phyloP scores from a whole-genome alignment of 2,797 vertebrate species.

The Pantherophis alleghaniensis region DNA sequence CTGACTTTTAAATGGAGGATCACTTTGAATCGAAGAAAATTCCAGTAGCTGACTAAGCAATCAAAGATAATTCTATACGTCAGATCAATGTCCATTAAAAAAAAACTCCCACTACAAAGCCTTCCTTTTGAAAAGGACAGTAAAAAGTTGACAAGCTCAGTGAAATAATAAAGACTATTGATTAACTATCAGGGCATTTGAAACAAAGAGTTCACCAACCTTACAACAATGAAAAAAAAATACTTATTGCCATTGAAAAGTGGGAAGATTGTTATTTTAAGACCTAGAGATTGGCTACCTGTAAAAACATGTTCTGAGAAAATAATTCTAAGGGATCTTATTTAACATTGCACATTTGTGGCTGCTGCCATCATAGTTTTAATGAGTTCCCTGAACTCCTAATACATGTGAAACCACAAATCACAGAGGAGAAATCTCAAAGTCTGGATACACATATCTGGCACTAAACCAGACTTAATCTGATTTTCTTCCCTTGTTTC shows the following conservation, averaged over 20 bases:
- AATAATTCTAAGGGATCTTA: not conserved
- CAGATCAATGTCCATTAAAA: accelerated
- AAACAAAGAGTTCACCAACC: slow-evolving; percentile 29
- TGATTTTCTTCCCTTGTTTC: not conserved
- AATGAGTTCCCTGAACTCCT: not conserved
- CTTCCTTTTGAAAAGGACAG: slow-evolving; percentile 6
- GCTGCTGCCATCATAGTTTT: not conserved
- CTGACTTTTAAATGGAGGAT: not conserved
- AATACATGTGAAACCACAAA: not conserved
- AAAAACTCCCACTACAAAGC: not conserved
- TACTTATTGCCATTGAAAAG: not conserved
- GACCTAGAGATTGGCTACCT: not conserved
- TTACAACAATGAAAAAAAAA: slow-evolving; percentile 3
- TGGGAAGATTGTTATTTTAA: not conserved
- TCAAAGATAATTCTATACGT: slow-evolving; percentile 11
- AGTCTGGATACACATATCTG: not conserved
- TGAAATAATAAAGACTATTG: slow-evolving; percentile 2
- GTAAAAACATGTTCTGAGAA: not conserved
- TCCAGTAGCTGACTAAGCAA: not conserved
- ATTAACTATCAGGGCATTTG: slow-evolving; percentile 10
- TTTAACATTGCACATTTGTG: not conserved
- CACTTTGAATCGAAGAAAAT: not conserved
- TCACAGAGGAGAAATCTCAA: not conserved
- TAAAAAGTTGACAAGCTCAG: slow-evolving; percentile 27
- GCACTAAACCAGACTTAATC: not conserved